Percentiles rank a stretch among this genome's conserved stretches.
Evolutionary conservation across 1,140 invertebrate species (phyloP).

Genomic region (Apolygus lucorum): DNA sequence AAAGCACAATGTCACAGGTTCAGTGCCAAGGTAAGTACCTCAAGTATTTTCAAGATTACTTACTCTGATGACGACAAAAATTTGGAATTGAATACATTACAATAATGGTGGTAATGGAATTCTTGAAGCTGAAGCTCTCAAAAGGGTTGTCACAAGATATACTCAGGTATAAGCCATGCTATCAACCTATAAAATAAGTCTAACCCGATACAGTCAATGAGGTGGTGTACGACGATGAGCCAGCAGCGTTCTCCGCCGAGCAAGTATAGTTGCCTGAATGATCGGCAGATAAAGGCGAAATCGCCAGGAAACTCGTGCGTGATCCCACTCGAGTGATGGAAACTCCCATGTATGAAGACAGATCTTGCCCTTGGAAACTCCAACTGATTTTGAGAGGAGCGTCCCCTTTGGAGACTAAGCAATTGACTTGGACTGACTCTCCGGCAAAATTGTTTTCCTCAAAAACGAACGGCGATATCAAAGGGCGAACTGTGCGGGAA

Average conservation of each 20-base stretch:
- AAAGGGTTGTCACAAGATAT: too few relatives aligned
- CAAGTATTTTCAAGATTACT: too few relatives aligned
- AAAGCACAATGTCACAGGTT: too few relatives aligned
- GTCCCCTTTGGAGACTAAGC: slow-evolving; percentile 59
- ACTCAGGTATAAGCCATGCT: slow-evolving; percentile 11
- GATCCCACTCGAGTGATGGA: slow-evolving; percentile 41
- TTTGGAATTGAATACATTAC: too few relatives aligned
- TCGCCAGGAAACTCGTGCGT: slow-evolving; percentile 53
- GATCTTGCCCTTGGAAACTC: slow-evolving; percentile 43
- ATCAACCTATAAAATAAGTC: too few relatives aligned
- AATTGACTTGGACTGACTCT: slow-evolving; percentile 49
- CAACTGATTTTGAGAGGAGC: slow-evolving; percentile 53
- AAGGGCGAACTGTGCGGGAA: slow-evolving; percentile 49
- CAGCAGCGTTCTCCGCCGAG: slow-evolving; percentile 45
- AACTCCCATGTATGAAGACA: slow-evolving; percentile 39
- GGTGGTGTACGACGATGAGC: slow-evolving; percentile 37
- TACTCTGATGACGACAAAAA: too few relatives aligned
- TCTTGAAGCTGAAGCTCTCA: too few relatives aligned
- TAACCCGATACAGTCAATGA: slow-evolving; percentile 60
- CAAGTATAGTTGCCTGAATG: slow-evolving; percentile 59
- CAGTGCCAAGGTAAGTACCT: too few relatives aligned
- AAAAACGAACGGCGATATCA: slow-evolving; percentile 54
- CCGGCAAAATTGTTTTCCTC: slow-evolving; percentile 54
- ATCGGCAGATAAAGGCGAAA: slow-evolving; percentile 50
- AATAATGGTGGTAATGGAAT: too few relatives aligned